phyloP scores from a whole-genome alignment of 2,888 invertebrate species.

The Meteorus cinctellus region DNA sequence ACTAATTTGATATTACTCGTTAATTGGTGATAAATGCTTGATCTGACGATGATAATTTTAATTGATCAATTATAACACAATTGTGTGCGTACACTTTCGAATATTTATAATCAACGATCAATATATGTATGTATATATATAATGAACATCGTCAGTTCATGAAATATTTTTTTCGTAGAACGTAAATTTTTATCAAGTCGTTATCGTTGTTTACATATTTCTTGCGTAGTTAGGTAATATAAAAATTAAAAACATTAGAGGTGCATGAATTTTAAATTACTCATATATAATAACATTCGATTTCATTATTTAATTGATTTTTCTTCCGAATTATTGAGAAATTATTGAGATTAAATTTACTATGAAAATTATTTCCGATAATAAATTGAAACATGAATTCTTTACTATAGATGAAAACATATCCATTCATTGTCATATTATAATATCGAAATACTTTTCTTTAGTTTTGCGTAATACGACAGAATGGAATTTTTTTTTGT shows the following conservation, averaged over 20 bases:
- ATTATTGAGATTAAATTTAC: not conserved
- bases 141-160: constrained; percentile 58
- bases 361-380: not conserved
- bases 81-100: not conserved
- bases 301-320: not conserved
- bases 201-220: constrained; percentile 53
- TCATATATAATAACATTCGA: constrained; percentile 53
- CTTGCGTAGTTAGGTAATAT: constrained; percentile 54
- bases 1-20: constrained; percentile 32
- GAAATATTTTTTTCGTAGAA: constrained; percentile 45
- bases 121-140: not conserved
- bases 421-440: not conserved
- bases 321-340: not conserved
- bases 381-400: not conserved
- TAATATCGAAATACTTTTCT: not conserved
- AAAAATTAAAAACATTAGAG: constrained; percentile 42
- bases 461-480: not conserved
- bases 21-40: constrained; percentile 22
- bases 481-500: not conserved
- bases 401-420: not conserved
- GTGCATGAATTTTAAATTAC: constrained; percentile 54
- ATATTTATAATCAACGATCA: not conserved
- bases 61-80: not conserved
- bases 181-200: constrained; percentile 51
- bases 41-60: constrained; percentile 33